Conservation (phyloP, 2,888 invertebrate genomes). For the Pseudeuparius sepicola region DNA sequence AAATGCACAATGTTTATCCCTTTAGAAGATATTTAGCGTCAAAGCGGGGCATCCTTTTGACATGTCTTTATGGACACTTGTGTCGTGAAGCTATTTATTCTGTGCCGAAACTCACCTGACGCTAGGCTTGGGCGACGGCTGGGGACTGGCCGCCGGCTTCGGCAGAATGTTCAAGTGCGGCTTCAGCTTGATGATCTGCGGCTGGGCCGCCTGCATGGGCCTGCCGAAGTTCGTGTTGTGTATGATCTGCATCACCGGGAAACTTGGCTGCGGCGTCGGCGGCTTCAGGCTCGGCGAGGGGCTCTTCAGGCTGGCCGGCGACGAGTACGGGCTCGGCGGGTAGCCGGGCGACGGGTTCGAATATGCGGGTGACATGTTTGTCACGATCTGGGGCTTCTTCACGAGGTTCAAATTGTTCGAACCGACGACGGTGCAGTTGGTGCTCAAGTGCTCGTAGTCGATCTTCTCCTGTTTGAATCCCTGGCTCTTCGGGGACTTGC, state of each 20-base stretch:
- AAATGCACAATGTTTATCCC: no score
- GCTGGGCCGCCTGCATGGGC: conserved; percentile 34
- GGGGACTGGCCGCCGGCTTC: conserved; percentile 38
- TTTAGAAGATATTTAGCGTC: no score
- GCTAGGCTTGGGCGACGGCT: conserved; percentile 37
- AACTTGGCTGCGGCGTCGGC: conserved; percentile 36
- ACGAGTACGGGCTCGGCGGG: conserved; percentile 37
- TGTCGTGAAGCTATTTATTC: no score
- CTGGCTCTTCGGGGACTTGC: conserved; percentile 39
- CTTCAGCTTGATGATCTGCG: conserved; percentile 38
- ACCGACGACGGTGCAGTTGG: conserved; percentile 40
- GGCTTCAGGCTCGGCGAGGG: conserved; percentile 36
- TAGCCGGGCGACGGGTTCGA: conserved; percentile 32
- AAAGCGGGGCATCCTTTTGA: no score
- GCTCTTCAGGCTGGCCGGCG: conserved; percentile 37
- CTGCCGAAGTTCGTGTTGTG: conserved; percentile 36
- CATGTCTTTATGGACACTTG: no score
- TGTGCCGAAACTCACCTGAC: conserved; percentile 35
- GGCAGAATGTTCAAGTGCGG: conserved; percentile 40
- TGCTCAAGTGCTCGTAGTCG: conserved; percentile 38
- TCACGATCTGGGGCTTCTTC: conserved; percentile 37
- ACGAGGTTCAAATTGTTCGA: conserved; percentile 40
- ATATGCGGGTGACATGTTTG: conserved; percentile 37
- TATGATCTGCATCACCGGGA: conserved; percentile 39
- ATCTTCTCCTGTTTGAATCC: conserved; percentile 33